Base-by-base conservation (phyloP, 1,140 invertebrate genomes). In the Caenorhabditis briggsae region DNA sequence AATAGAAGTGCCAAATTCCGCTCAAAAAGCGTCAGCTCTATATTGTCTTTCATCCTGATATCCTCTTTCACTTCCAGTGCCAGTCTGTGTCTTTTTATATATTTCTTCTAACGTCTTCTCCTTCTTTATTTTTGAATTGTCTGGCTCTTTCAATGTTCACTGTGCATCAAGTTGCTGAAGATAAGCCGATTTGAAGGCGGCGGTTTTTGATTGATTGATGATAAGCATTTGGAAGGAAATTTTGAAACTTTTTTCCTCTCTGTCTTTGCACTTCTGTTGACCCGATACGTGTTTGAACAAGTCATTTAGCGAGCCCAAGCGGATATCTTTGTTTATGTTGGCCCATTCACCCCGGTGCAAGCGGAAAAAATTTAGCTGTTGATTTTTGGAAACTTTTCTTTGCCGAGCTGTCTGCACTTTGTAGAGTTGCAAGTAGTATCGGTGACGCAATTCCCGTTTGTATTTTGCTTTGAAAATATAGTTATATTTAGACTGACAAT, bases 31-130 rank as follows among this genome's bases (percentile, higher is more conserved):
- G 46, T 50, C 43, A 78, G 33, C 46, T 23, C 70, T 46, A 53
- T 78, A 78, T 78, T 78, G 70, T 78, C 70, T 78, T 78, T 78
- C 70, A 78, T 78, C 50, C 20, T n/a, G 14, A 23, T 78, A 78
- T 78, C 70, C 50, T 78, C 46, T 78, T 78, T 18, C 70, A 78
- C 33, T 23, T 78, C 50, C 50, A 6, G 41, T 70, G 64, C 41
- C 64, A 20, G 64, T 70, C 43, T 48, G 64, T 43, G 16, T 46
- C 18, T 70, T 70, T 70, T 70, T 18, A 43, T 59, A 59, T 5
- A 14, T 18, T 46, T 18, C 11, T 46, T 70, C 41, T 18, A 12
- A 25, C n/a, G 59, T 61, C 2, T 5, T 64, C 1, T 18, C 46
- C 25, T 7, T 43, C 14, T n/a, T 11, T 43, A 70, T 43, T n/a